A percentile compares a stretch with the other conserved stretches of the same genome.
These are phyloP conservation scores for Sigmodon hispidus DNA, from an alignment of 2,113 vertebrate genomes.

Conservation along the genomic window DNA sequence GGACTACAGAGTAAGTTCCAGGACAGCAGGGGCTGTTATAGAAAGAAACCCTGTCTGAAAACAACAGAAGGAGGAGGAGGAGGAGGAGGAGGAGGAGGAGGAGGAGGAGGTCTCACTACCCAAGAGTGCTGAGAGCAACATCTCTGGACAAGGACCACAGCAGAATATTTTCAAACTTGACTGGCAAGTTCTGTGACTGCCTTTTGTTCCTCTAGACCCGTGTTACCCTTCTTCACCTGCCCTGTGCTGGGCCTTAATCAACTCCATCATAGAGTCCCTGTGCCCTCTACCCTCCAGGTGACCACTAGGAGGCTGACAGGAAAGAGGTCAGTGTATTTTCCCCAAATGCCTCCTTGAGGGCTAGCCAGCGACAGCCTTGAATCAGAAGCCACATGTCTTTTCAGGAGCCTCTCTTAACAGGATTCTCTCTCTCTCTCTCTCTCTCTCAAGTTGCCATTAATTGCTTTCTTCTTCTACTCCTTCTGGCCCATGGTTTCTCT, in stretches of 20 bases:
- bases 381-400: conserved; percentile 40
- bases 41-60: too few species aligned
- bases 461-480: conserved; percentile 62
- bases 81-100: too few species aligned
- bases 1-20: too few species aligned
- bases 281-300: not conserved
- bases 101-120: too few species aligned
- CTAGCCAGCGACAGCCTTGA: not conserved
- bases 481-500: conserved; percentile 68
- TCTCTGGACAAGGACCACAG: not conserved
- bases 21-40: too few species aligned
- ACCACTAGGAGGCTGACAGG: not conserved
- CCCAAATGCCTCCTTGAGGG: not conserved
- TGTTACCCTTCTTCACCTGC: not conserved
- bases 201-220: not conserved
- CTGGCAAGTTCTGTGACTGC: not conserved
- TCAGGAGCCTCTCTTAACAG: conserved; percentile 28
- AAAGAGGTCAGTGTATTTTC: not conserved
- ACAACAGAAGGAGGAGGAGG: too few species aligned
- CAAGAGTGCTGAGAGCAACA: not conserved
- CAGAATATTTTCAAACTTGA: not conserved
- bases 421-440: not conserved
- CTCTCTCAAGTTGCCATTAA: conserved; percentile 53
- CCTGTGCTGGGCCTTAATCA: not conserved
- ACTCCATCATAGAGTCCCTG: not conserved